Evolutionary conservation across 2,888 invertebrate genomes (phyloP), one percentile per base, ranked within the genome.

Genomic region (Eueremaeus valkanovi): DNA sequence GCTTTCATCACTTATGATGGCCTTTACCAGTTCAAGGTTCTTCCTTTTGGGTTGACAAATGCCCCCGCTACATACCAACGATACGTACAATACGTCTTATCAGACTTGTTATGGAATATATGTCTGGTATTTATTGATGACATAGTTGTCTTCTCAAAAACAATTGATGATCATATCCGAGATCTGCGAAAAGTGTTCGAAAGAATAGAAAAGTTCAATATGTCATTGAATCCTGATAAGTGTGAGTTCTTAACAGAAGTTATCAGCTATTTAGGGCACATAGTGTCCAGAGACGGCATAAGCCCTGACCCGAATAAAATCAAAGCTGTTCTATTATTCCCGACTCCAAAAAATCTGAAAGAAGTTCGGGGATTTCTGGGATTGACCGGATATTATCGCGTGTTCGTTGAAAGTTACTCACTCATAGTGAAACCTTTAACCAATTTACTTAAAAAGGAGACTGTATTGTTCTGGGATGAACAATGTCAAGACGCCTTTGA

Each of bases 211-310:
- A 9, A 36, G 18, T 75, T 73, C 0, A 63, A 66, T 1, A 49
- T 78, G 11, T 78, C 73, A 13, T 40, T 73, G 16, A 75, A 76
- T 24, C 75, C 73, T 16, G n/a, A 18, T 24, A 78, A 79, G 49
- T 76, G 77, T 51, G 16, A 33, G 13, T 73, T 76, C 21, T 33
- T 29, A 2, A 18, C 18, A 1, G 24, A 55, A 29, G 36, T 27
- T 36, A 36, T 77, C 0, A 63, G 61, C 21, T 79, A 73, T 61
- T 66, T 80, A 21, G 80, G 80, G 13, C 78, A 80, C 72, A 72
- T 77, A 0, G 73, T 80, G n/a, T 68, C 76, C 0, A 40, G 40
- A 11, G 58, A 72, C 6, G 78, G 78, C 21, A 73, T 77, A 13
- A 3, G 6, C 6, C 6, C 72, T 0, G 24, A 42, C 24, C 51